Base-by-base conservation (phyloP, 2,888 invertebrate species). In the Hermodice carunculata region DNA sequence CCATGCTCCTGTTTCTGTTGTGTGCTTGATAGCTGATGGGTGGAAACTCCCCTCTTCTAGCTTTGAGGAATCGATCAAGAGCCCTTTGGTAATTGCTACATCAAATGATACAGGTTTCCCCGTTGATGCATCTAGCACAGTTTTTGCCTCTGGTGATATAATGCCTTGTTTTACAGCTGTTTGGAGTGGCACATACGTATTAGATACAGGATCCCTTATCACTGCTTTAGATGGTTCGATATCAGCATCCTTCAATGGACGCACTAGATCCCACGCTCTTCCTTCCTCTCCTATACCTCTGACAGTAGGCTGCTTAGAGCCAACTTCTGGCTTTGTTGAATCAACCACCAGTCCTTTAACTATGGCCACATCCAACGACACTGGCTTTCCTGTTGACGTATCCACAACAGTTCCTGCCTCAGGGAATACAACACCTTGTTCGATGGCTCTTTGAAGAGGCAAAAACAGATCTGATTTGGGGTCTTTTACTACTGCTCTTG, bases 31-130 rank as follows among this genome's bases (percentile, higher is more conserved):
- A n/a, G n/a, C n/a, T n/a, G n/a, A n/a, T n/a, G n/a, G n/a, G n/a
- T n/a, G n/a, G n/a, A n/a, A n/a, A n/a, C n/a, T n/a, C n/a, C n/a
- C n/a, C n/a, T n/a, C n/a, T n/a, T n/a, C n/a, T 49, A 28, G 49
- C 4, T 24, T n/a, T 17, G 26, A 26, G 17, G 24, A 26, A 66
- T 94, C 93, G 28, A 28, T 49, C 8, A 53, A 19, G 5, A 93
- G 85, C n/a, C 94, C 94, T 72, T 91, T 87, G 84, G 92, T 92
- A 8, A 92, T 90, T 1, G 94, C 94, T 75, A 93, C 92, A 56
- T 90, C 88, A 44, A 94, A 85, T 61, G 89, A 90, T 46, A 94
- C 89, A 77, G 89, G 90, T 26, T 60, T 28, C 19, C 60, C 61
- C 34, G 28, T 49, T 8, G 28, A 37, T 3, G 32, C 46, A 44